Evolutionary conservation across 2,888 invertebrate genomes (phyloP).

Genomic region (Xestia sexstrigata): DNA sequence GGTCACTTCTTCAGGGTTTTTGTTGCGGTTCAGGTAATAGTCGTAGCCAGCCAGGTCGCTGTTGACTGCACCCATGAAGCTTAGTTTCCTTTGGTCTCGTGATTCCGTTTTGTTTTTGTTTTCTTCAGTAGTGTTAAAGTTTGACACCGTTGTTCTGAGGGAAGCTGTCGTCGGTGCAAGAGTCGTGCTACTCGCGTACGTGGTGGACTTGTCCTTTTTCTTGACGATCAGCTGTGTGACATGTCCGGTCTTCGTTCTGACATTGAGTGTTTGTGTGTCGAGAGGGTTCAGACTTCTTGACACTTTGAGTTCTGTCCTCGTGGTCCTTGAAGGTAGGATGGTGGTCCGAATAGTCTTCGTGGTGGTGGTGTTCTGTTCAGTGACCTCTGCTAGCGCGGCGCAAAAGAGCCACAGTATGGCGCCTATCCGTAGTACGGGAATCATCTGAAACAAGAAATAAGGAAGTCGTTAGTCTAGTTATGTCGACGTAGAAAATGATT

Average conservation of each 20-base stretch:
- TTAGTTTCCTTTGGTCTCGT: constrained; percentile 87
- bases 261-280: constrained; percentile 94
- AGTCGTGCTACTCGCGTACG: constrained; percentile 74
- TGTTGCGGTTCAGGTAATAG: constrained; percentile 86
- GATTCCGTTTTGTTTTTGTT: constrained; percentile 84
- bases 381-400: constrained; percentile 76
- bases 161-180: constrained; percentile 81
- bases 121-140: constrained; percentile 76
- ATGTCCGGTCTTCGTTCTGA: constrained; percentile 94
- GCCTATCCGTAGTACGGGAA: constrained; percentile 85
- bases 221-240: constrained; percentile 95
- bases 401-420: constrained; percentile 83
- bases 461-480: constrained; percentile 43
- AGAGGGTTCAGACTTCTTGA: constrained; percentile 94
- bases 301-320: constrained; percentile 94
- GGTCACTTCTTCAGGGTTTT: constrained; percentile 83
- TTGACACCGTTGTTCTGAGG: constrained; percentile 75
- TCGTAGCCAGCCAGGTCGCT: constrained; percentile 88
- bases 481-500: constrained; percentile 36
- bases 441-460: constrained; percentile 85
- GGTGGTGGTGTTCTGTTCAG: constrained; percentile 84
- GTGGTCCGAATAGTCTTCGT: constrained; percentile 86
- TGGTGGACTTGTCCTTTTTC: constrained; percentile 91
- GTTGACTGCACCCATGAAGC: constrained; percentile 80
- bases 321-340: constrained; percentile 90